Evolutionary conservation across 2,113 vertebrate genomes (phyloP).

Genomic region (Oreochromis spilurus): DNA sequence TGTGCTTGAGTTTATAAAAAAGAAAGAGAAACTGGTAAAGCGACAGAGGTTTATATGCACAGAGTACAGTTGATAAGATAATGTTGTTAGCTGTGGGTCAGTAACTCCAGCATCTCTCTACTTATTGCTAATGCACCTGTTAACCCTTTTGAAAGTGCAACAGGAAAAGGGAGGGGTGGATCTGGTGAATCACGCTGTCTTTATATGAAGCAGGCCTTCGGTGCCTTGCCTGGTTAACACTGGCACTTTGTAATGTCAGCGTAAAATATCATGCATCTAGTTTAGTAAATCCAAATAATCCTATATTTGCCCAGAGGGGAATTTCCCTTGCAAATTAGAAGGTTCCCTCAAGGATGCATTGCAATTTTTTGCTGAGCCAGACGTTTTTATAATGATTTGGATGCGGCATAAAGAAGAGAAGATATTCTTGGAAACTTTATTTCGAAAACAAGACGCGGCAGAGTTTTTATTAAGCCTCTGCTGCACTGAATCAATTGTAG

Average conservation of each 20-base stretch:
- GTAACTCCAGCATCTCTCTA: background rate
- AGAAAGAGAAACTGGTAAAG: background rate
- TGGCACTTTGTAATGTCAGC: background rate
- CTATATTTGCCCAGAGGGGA: slow-evolving; percentile 21
- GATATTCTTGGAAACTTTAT: background rate
- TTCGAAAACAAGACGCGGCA: slow-evolving; percentile 5
- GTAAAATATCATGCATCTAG: background rate
- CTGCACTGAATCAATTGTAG: background rate
- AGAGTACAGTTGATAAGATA: background rate
- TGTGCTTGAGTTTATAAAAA: background rate
- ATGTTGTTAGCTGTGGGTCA: background rate
- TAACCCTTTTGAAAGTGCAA: background rate
- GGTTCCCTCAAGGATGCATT: background rate
- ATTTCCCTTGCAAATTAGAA: slow-evolving; percentile 43
- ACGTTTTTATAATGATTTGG: slow-evolving; percentile 21
- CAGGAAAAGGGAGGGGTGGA: background rate
- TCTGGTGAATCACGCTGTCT: background rate
- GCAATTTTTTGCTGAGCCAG: background rate
- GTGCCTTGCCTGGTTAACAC: background rate
- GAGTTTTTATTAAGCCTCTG: background rate
- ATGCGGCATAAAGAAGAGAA: slow-evolving; percentile 5
- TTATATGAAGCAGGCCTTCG: background rate
- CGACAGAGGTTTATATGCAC: background rate
- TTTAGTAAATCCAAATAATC: slow-evolving; percentile 4
- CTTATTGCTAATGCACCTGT: slow-evolving; percentile 46